A percentile compares a stretch with the other conserved stretches of the same genome.
Conservation (phyloP, 1,140 invertebrate species). For the Halictus rubicundus region DNA sequence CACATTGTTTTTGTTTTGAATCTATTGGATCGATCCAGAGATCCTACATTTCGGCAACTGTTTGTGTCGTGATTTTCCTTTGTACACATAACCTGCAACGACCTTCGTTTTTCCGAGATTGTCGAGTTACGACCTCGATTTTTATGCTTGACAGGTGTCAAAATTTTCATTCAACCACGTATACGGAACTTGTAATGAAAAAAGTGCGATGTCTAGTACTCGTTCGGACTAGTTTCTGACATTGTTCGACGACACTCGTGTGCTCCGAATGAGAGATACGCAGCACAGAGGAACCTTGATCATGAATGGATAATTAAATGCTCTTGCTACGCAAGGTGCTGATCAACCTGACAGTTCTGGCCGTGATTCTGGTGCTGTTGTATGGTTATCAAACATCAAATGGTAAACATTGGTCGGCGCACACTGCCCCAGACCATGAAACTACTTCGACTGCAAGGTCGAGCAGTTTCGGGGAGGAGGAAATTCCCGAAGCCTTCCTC, state of each 20-base stretch:
- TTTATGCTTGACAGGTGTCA: neutral
- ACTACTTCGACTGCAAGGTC: slow-evolving; percentile 55
- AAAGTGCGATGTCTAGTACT: neutral
- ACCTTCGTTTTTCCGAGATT: no score
- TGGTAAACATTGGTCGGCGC: slow-evolving; percentile 58
- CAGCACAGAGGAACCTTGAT: slow-evolving; percentile 7
- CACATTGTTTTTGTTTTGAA: slow-evolving; percentile 18
- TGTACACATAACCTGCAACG: no score
- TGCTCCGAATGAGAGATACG: no score
- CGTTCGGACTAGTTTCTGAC: neutral
- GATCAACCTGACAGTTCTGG: slow-evolving; percentile 66
- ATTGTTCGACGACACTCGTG: neutral
- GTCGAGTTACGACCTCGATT: neutral
- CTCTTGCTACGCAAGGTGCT: slow-evolving; percentile 73
- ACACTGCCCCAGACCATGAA: slow-evolving; percentile 39
- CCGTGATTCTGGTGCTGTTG: slow-evolving; percentile 65
- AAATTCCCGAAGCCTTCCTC: neutral
- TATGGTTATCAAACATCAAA: slow-evolving; percentile 73
- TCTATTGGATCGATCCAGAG: neutral
- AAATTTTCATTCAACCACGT: neutral
- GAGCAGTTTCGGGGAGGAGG: neutral
- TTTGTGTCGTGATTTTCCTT: neutral
- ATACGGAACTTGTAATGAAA: neutral
- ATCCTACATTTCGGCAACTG: neutral
- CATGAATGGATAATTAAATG: slow-evolving; percentile 72